Evolutionary conservation across 2,888 invertebrate species (phyloP), one percentile per base, ranked within the genome.

Genomic region (Lamellibrachia satsuma): DNA sequence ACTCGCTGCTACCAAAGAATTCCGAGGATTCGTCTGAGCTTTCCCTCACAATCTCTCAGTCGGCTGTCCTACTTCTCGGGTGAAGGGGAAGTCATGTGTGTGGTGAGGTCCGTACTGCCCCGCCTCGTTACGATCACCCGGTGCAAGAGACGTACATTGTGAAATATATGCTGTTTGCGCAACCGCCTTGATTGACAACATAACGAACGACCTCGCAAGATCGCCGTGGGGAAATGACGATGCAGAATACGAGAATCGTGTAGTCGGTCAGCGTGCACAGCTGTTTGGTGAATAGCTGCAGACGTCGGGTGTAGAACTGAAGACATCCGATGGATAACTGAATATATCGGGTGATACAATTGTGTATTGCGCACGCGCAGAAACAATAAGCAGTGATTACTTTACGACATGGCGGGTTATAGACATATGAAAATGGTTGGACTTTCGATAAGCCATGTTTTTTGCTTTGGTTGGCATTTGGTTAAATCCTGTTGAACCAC

Each of bases 261-360:
- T 22, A 22, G 15, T 11, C 75, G 60, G 9, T 11, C 22, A 11
- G 11, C 39, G 39, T 39, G 11, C 22, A 22, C 60, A 9, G 60
- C 60, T 60, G 11, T 15, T 9, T 60, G 11, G 60, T 15, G 4
- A 11, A 22, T 75, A 22, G 92, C 91, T 94, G 95, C 97, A 97
- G 95, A 99, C 99, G 98, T 99, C 99, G 97, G 99, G 99, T 94
- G 99, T 97, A 96, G 99, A 99, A 97, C 99, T 99, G 98, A 99
- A 99, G 93, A 98, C 90, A 27, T 99, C 99, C 97, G 99, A 99
- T 94, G 99, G 97, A 96, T 99, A 99, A 97, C 99, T 99, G 98
- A 99, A 99, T 93, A 98, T 52, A 27, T 52, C 15, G 52, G 90
- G 75, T 75, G 75, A 22, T n/a, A n/a, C 22, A 75, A 75, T 15